A percentile compares a stretch with the other conserved stretches of the same genome.
phyloP scores from a whole-genome alignment of 2,113 vertebrate genomes.

The Alexandromys fortis region DNA sequence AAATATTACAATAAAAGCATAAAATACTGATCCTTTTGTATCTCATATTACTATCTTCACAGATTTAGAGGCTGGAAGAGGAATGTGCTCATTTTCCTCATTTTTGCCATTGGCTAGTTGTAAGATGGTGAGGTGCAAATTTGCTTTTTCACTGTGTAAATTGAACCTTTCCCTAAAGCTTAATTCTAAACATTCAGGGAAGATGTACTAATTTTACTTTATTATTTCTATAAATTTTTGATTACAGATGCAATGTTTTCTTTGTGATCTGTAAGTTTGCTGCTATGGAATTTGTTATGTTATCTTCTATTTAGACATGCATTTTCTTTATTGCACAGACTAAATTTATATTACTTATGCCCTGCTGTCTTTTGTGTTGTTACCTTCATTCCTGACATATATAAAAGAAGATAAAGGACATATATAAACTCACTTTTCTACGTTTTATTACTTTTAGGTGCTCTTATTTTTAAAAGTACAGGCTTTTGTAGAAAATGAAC shows the following conservation, averaged over 20 bases:
- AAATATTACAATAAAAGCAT: neutral
- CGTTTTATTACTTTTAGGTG: slow-evolving; percentile 11
- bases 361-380: neutral
- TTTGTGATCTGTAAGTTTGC: slow-evolving; percentile 22
- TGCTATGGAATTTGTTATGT: slow-evolving; percentile 14
- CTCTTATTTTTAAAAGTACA: slow-evolving; percentile 22
- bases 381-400: neutral
- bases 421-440: neutral
- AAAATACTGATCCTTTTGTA: neutral
- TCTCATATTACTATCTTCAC: neutral
- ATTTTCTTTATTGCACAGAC: slow-evolving; percentile 21
- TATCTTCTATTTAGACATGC: neutral
- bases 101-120: slow-evolving; percentile 4
- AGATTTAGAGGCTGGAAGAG: neutral
- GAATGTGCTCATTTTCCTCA: neutral
- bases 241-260: slow-evolving; percentile 31
- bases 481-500: neutral
- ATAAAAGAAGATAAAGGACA: neutral
- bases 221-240: slow-evolving; percentile 24
- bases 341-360: neutral
- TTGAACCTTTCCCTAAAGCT: neutral
- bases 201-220: slow-evolving; percentile 8
- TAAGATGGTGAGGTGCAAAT: neutral
- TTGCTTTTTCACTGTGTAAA: slow-evolving; percentile 46
- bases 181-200: neutral